Conservation (phyloP, 2,113 vertebrate species). For the Leptodactylus fuscus region DNA sequence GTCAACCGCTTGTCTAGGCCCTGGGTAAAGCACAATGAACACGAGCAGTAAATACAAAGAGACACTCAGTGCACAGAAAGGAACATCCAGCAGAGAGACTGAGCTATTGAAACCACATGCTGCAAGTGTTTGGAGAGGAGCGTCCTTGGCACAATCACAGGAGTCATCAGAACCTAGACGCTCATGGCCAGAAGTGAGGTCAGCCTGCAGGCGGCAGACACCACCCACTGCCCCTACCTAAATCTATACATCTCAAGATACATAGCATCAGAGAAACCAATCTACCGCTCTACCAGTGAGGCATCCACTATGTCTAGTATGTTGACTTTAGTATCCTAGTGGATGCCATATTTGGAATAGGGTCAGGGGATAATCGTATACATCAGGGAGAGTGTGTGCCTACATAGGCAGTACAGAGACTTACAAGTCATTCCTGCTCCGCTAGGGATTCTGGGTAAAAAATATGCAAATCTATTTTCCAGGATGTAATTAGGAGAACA, state of each 20-base stretch:
- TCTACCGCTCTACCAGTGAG: too few species aligned
- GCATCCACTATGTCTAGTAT: too few species aligned
- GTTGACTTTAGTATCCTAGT: too few species aligned
- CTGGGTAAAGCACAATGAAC: neutral
- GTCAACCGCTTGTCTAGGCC: neutral
- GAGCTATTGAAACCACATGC: constrained; percentile 44
- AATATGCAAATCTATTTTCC: too few species aligned
- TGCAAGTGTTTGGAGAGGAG: constrained; percentile 1
- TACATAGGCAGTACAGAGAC: too few species aligned
- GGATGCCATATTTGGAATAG: too few species aligned
- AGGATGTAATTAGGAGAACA: too few species aligned
- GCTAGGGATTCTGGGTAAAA: too few species aligned
- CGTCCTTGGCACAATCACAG: constrained; percentile 9
- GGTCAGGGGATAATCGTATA: too few species aligned
- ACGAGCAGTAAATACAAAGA: constrained; percentile 22
- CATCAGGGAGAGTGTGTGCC: too few species aligned
- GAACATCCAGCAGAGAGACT: neutral
- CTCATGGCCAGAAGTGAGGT: neutral
- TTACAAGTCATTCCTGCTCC: too few species aligned
- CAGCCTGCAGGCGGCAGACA: neutral
- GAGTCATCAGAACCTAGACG: constrained; percentile 12
- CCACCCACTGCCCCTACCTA: neutral
- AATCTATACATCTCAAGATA: neutral
- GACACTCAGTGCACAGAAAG: neutral
- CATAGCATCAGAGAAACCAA: neutral